These are phyloP conservation scores for Protodeltote pygarga DNA, from an alignment of 2,888 invertebrate species.

Conservation along the genomic window DNA sequence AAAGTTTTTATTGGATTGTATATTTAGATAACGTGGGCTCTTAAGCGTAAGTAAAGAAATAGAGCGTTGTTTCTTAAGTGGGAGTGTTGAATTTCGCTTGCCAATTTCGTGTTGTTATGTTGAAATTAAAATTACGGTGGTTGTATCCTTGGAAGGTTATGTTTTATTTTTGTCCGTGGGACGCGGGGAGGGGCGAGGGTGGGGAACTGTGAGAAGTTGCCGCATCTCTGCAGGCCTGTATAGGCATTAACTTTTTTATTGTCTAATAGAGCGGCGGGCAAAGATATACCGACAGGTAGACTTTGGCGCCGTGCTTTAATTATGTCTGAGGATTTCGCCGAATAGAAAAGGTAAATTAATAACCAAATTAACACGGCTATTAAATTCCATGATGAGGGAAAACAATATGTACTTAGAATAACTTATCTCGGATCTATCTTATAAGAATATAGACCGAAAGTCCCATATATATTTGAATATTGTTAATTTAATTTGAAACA, in stretches of 20 bases:
- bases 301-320: constrained; percentile 83
- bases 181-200: constrained; percentile 56
- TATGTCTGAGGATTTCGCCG: constrained; percentile 74
- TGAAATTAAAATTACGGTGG: constrained; percentile 78
- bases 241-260: constrained; percentile 84
- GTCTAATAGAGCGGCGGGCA: constrained; percentile 81
- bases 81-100: constrained; percentile 60
- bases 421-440: neutral
- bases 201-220: constrained; percentile 82
- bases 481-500: too few relatives aligned
- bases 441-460: neutral
- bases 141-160: constrained; percentile 86
- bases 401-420: constrained; percentile 11
- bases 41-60: constrained; percentile 36
- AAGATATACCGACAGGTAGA: constrained; percentile 83
- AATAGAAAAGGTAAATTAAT: constrained; percentile 70
- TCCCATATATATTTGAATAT: too few relatives aligned
- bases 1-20: constrained; percentile 50
- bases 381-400: constrained; percentile 27
- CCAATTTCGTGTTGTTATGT: constrained; percentile 53
- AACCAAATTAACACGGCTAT: constrained; percentile 56
- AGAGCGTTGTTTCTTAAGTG: constrained; percentile 43
- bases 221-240: constrained; percentile 72
- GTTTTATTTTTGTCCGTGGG: constrained; percentile 75
- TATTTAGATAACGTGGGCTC: constrained; percentile 5